Evolutionary conservation across 2,888 invertebrate genomes (phyloP).

Genomic region (Chrysomela aeneicollis): DNA sequence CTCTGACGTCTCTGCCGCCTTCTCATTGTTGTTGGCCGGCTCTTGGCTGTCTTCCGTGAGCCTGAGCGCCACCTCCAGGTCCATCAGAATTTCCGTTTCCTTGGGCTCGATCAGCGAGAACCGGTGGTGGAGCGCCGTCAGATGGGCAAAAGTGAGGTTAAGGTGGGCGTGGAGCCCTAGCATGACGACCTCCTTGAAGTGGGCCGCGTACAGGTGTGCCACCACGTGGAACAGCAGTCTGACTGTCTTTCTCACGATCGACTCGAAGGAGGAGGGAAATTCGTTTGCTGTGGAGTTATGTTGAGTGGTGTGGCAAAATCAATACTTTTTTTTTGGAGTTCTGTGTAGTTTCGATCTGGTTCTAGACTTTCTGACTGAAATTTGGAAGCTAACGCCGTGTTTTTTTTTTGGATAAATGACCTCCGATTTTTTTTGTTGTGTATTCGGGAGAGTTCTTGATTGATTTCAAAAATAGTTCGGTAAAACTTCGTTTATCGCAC

Average conservation of each 20-base stretch:
- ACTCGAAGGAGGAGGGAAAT: slow-evolving; percentile 94
- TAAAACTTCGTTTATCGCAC: too few species aligned
- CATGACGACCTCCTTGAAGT: slow-evolving; percentile 94
- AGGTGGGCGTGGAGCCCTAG: slow-evolving; percentile 95
- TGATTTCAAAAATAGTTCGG: too few species aligned
- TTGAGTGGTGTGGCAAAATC: too few species aligned
- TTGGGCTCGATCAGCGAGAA: slow-evolving; percentile 94
- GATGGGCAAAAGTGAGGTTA: slow-evolving; percentile 96
- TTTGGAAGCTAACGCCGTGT: too few species aligned
- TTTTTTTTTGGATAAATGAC: too few species aligned
- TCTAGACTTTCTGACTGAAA: too few species aligned
- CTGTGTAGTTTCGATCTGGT: too few species aligned
- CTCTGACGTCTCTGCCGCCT: slow-evolving; percentile 49
- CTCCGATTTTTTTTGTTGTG: too few species aligned
- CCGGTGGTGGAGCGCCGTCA: slow-evolving; percentile 85
- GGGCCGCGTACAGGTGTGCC: slow-evolving; percentile 97
- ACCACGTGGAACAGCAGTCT: slow-evolving; percentile 97
- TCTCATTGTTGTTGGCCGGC: slow-evolving; percentile 51
- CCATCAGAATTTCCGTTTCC: slow-evolving; percentile 94
- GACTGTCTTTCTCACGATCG: slow-evolving; percentile 94
- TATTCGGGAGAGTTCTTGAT: too few species aligned
- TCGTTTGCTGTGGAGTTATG: slow-evolving; percentile 81
- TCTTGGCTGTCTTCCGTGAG: slow-evolving; percentile 64
- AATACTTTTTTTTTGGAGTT: too few species aligned
- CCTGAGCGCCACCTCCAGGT: slow-evolving; percentile 85